Evolutionary conservation across 2,888 invertebrate genomes (phyloP), one percentile per base, ranked within the genome.

Genomic region (Trachelus stipa): DNA sequence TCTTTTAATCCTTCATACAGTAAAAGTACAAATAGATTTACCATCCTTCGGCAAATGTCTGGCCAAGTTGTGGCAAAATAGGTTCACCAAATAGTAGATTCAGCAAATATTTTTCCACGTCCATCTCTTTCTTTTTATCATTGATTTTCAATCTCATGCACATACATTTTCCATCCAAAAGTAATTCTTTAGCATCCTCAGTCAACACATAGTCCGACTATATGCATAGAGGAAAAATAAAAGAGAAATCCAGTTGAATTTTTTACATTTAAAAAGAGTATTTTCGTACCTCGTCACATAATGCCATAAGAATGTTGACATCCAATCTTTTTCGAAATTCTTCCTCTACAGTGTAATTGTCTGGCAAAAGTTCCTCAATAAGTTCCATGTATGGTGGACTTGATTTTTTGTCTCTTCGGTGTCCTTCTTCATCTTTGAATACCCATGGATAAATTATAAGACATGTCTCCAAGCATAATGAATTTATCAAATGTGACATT

Each of bases 391-490:
- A 91, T 3, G 89, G 86, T 31, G 89, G 89, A 80, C 90, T 88
- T 3, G 83, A 83, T 74, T 85, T 88, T 80, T 91, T 91, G 40
- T 91, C 90, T 74, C 90, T 85, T 80, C 85, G 88, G 73, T 88
- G 90, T 12, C 90, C 90, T 56, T 91, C 91, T 76, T 90, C 91
- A 74, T 91, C 91, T 75, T 87, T 90, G 40, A 91, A 91, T 68
- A 90, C 77, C 91, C 91, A 91, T 0, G 91, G 91, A 79, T 89
- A 91, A 1, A 91, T 79, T 40, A 91, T 77, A 12, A 91, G 80
- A 74, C 87, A 87, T 11, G 90, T 90, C 81, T 91, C 89, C 12
- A 86, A 82, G 15, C 76, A 73, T n/a, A 91, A 82, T 1, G 87
- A 84, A 11, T 81, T 84, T 31, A 84, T 85, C 2, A 87, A 83